Conservation (phyloP, 2,888 invertebrate genomes). For the Lagria hirta region DNA sequence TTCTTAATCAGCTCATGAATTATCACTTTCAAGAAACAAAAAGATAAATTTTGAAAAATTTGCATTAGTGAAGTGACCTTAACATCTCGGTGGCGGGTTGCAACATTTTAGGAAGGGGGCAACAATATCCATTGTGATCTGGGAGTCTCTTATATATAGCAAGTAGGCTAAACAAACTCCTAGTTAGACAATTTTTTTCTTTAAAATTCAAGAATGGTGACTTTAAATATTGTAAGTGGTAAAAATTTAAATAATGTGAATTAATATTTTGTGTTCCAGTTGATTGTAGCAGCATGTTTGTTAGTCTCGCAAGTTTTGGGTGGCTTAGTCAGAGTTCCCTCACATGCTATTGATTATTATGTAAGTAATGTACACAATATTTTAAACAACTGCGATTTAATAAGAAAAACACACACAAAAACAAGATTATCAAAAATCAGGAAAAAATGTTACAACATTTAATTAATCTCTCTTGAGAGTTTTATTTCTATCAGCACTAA, state of each 20-base stretch:
- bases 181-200: conserved; percentile 36
- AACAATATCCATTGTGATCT: conserved; percentile 39
- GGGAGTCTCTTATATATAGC: conserved; percentile 46
- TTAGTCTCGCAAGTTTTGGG: conserved; percentile 32
- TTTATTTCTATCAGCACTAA: too few relatives aligned
- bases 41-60: too few relatives aligned
- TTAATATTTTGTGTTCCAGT: conserved; percentile 13
- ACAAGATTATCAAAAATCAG: too few relatives aligned
- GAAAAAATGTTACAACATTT: too few relatives aligned
- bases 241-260: too few relatives aligned
- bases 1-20: too few relatives aligned
- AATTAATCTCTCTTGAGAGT: too few relatives aligned
- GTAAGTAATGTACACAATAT: conserved; percentile 59
- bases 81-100: conserved; percentile 34
- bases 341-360: conserved; percentile 61
- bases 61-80: conserved; percentile 37
- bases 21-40: too few relatives aligned
- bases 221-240: too few relatives aligned
- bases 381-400: too few relatives aligned
- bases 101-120: conserved; percentile 36
- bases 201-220: conserved; percentile 26
- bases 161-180: conserved; percentile 38
- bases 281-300: conserved; percentile 33
- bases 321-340: too few relatives aligned
- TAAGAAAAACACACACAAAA: too few relatives aligned